Conservation (phyloP, 2,888 invertebrate species). For the Ornithoptera priamus region DNA sequence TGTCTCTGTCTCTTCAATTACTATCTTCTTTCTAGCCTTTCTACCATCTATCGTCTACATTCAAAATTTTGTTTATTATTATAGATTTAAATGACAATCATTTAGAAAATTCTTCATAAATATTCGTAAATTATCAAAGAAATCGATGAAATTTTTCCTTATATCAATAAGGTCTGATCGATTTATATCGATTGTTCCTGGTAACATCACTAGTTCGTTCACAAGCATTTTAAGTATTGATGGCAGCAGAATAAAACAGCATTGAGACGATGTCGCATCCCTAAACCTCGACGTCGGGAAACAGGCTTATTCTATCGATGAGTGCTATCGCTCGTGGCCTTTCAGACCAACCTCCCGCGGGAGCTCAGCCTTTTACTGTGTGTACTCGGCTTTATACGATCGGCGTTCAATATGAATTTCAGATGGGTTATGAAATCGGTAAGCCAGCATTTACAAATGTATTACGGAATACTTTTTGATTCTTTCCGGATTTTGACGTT, state of each 20-base stretch:
- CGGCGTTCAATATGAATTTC: conserved; percentile 77
- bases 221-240: conserved; percentile 77
- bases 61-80: too few relatives aligned
- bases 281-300: conserved; percentile 75
- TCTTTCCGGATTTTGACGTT: conserved; percentile 39
- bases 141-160: not conserved
- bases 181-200: conserved; percentile 40
- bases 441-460: conserved; percentile 59
- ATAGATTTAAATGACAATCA: too few relatives aligned
- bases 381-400: conserved; percentile 70
- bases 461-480: conserved; percentile 62
- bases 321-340: conserved; percentile 73
- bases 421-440: conserved; percentile 73
- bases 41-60: too few relatives aligned
- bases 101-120: not conserved
- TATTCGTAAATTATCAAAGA: not conserved
- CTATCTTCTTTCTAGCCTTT: too few relatives aligned
- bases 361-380: conserved; percentile 74
- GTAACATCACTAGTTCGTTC: conserved; percentile 56
- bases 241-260: conserved; percentile 77
- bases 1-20: too few relatives aligned
- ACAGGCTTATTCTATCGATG: conserved; percentile 78
- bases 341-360: conserved; percentile 65
- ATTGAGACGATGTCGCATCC: conserved; percentile 74
- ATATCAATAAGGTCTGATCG: not conserved